Conservation (phyloP, 2,888 invertebrate species). For the Pyralis farinalis region DNA sequence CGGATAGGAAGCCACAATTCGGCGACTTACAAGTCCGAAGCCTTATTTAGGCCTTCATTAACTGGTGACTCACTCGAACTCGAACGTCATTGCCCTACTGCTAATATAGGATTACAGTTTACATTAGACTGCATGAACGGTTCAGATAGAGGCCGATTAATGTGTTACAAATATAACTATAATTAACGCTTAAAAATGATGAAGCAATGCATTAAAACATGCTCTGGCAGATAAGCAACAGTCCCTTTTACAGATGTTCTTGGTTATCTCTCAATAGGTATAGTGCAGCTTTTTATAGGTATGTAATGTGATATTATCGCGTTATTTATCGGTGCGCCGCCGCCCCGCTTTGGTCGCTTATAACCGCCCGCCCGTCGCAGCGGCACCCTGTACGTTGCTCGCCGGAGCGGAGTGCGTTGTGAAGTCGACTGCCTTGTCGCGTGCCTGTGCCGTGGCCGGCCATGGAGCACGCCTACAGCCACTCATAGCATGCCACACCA, state of each 20-base stretch:
- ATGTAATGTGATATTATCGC: constrained; percentile 64
- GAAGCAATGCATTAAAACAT: constrained; percentile 2
- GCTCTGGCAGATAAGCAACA: constrained; percentile 32
- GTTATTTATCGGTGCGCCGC: constrained; percentile 49
- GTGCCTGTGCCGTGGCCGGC: constrained; percentile 13
- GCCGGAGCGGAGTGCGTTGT: constrained; percentile 14
- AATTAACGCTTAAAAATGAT: background rate
- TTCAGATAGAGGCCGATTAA: background rate
- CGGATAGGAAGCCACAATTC: constrained; percentile 64
- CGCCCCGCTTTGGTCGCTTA: constrained; percentile 48
- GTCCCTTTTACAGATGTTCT: constrained; percentile 51
- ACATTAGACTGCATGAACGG: background rate
- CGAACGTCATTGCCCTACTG: constrained; percentile 37
- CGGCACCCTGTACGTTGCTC: constrained; percentile 14
- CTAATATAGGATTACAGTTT: constrained; percentile 36
- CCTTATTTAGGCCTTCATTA: constrained; percentile 45
- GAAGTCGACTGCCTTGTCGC: constrained; percentile 39
- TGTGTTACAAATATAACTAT: background rate
- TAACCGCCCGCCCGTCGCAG: constrained; percentile 55
- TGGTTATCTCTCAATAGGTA: constrained; percentile 56
- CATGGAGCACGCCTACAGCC: background rate
- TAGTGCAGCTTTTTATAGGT: constrained; percentile 63
- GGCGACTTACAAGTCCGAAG: constrained; percentile 60
- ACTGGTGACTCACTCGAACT: constrained; percentile 46
- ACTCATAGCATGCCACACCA: constrained; percentile 27